Conservation (phyloP, 92 coral and sea anemone genomes). For the Diadumene lineata region DNA sequence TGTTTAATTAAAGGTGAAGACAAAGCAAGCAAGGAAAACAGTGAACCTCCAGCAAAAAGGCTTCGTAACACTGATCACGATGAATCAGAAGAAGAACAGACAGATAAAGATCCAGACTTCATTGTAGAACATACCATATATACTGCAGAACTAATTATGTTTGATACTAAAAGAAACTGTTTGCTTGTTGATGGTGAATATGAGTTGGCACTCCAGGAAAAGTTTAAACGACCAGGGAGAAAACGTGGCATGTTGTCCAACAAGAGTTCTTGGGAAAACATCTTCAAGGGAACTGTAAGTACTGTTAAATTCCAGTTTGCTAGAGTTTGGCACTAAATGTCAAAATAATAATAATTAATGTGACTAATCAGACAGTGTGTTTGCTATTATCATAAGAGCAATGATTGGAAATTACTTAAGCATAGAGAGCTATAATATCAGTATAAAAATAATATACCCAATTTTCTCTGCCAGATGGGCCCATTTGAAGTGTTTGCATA, state of each 20-base stretch:
- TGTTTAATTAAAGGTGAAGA: constrained; percentile 40
- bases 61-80: constrained; percentile 61
- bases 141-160: constrained; percentile 91
- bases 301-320: neutral
- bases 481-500: constrained; percentile 97
- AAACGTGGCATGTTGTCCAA: constrained; percentile 83
- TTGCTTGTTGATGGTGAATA: constrained; percentile 92
- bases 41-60: constrained; percentile 87
- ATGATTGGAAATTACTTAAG: too few species aligned
- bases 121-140: constrained; percentile 65
- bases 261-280: constrained; percentile 77
- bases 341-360: too few species aligned
- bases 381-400: too few species aligned
- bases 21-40: constrained; percentile 45
- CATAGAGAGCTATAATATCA: too few species aligned
- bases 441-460: too few species aligned
- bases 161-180: constrained; percentile 87
- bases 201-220: constrained; percentile 89
- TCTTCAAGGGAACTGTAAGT: constrained; percentile 90
- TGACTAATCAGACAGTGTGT: too few species aligned
- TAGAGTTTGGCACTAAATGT: too few species aligned
- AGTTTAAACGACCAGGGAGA: constrained; percentile 80
- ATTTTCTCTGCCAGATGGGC: constrained; percentile 71
- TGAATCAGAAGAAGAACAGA: constrained; percentile 53
- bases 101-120: constrained; percentile 39